Evolutionary conservation across 2,797 vertebrate species (phyloP).

Genomic region (Hoplostethus atlanticus): DNA sequence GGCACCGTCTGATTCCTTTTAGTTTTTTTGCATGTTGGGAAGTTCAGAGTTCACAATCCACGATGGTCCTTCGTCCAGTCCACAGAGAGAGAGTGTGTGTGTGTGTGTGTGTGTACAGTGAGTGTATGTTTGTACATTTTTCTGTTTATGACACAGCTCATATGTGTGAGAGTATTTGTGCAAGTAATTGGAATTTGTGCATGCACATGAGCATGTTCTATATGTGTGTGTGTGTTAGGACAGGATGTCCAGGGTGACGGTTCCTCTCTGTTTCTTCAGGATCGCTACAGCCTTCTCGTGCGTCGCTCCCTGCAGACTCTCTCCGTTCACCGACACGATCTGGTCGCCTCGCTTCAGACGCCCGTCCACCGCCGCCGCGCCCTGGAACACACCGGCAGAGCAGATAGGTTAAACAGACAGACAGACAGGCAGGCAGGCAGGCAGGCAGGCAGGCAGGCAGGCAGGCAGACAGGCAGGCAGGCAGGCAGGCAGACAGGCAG

Average conservation of each 20-base stretch:
- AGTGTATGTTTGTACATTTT: background rate
- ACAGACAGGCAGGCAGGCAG: background rate
- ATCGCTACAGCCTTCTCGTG: conserved; percentile 93
- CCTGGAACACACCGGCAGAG: conserved; percentile 77
- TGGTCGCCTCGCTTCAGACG: conserved; percentile 93
- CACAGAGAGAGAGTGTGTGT: too few species aligned
- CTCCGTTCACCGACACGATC: conserved; percentile 91
- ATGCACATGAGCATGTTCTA: background rate
- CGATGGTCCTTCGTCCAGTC: conserved; percentile 20
- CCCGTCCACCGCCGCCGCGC: conserved; percentile 91
- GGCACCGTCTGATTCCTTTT: background rate
- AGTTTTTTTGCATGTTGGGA: conserved; percentile 59
- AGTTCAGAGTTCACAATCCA: conserved; percentile 32
- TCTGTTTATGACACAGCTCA: background rate
- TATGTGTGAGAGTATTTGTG: conserved; percentile 5
- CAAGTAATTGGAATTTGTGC: background rate
- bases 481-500: too few species aligned
- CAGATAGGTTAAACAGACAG: background rate
- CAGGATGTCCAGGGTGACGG: conserved; percentile 88
- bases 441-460: background rate
- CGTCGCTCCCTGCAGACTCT: conserved; percentile 90
- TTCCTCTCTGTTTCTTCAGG: conserved; percentile 91
- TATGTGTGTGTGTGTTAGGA: conserved; percentile 79
- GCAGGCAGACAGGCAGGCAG: too few species aligned
- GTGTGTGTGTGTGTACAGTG: background rate